Evolutionary conservation across 2,113 vertebrate genomes (phyloP).

Genomic region (Dasyornis broadbenti): DNA sequence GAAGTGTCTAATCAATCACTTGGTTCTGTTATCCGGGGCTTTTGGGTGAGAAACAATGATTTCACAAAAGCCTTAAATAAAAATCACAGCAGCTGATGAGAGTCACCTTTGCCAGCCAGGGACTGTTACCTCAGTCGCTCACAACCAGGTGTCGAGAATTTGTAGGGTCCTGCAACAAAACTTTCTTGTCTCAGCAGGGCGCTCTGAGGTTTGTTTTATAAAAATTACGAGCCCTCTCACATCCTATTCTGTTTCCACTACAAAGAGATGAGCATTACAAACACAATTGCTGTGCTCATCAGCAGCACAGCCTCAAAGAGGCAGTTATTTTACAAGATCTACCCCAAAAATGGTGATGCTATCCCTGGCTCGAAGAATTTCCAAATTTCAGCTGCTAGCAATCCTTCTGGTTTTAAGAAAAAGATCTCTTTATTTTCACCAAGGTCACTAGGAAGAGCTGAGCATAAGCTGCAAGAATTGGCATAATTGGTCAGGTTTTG

Average conservation of each 20-base stretch:
- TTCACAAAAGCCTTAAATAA: neutral
- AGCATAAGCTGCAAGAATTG: neutral
- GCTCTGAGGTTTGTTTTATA: neutral
- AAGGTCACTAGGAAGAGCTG: neutral
- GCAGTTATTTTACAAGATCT: neutral
- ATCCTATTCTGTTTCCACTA: neutral
- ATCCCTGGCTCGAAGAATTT: neutral
- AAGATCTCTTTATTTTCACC: neutral
- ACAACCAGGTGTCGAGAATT: neutral
- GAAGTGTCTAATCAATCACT: neutral
- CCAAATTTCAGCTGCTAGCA: neutral
- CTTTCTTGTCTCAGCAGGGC: neutral
- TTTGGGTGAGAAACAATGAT: accelerated
- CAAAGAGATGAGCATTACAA: neutral
- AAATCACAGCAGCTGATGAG: neutral
- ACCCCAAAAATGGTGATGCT: accelerated
- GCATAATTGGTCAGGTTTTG: neutral
- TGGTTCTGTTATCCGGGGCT: neutral
- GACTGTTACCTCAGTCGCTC: neutral
- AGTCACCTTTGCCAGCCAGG: neutral
- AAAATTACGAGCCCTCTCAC: neutral
- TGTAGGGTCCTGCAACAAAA: neutral
- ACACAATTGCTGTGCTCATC: neutral
- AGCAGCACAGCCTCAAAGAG: neutral
- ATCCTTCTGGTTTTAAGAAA: neutral